Conservation (phyloP, 2,113 vertebrate genomes). For the Reinhardtius hippoglossoides region DNA sequence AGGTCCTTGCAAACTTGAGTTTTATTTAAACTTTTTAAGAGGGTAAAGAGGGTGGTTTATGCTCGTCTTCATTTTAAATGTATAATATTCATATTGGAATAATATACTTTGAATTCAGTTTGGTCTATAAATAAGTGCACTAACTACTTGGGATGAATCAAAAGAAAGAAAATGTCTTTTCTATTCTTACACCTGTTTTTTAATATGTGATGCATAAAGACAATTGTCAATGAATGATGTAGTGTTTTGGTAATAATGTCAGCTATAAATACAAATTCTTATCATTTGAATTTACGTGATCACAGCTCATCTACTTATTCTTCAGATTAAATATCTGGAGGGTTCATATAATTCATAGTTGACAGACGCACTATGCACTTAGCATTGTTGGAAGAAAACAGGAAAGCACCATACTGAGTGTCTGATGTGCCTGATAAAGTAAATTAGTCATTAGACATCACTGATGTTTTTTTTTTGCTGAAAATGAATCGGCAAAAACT, state of each 20-base stretch:
- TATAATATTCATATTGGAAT: too few relatives aligned
- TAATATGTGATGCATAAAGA: not conserved
- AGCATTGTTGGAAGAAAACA: too few relatives aligned
- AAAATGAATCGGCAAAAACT: not conserved
- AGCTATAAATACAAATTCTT: not conserved
- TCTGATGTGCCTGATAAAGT: constrained; percentile 20
- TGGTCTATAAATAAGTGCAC: too few relatives aligned
- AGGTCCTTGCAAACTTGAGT: not conserved
- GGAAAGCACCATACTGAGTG: not conserved
- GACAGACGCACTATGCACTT: too few relatives aligned
- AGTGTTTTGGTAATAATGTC: not conserved
- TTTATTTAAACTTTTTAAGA: not conserved
- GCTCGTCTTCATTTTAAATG: too few relatives aligned
- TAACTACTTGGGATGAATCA: too few relatives aligned
- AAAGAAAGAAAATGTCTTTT: too few relatives aligned
- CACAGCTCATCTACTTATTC: not conserved
- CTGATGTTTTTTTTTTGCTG: not conserved
- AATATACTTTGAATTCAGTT: too few relatives aligned
- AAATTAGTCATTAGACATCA: constrained; percentile 26
- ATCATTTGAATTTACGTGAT: not conserved
- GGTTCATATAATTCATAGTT: too few relatives aligned
- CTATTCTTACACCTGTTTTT: not conserved
- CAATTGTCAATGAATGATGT: not conserved
- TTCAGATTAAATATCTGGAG: not conserved
- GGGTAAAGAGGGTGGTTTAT: not conserved